Evolutionary conservation across 2,113 vertebrate species (phyloP).

Genomic region (Oceanodroma tethys): DNA sequence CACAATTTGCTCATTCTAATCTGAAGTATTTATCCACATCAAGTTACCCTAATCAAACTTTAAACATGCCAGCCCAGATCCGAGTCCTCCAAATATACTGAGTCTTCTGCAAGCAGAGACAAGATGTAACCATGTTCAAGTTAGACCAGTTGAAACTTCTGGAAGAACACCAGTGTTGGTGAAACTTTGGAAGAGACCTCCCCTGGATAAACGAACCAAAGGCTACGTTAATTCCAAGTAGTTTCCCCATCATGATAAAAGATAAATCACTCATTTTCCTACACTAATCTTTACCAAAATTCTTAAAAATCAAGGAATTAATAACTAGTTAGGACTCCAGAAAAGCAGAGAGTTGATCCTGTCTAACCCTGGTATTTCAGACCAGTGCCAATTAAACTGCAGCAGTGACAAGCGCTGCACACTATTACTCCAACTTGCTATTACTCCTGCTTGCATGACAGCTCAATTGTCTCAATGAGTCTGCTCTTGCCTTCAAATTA

Average conservation of each 20-base stretch:
- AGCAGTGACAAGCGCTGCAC: background rate
- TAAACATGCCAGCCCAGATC: background rate
- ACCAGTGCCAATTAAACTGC: background rate
- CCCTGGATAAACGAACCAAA: background rate
- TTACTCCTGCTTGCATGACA: background rate
- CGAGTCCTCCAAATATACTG: background rate
- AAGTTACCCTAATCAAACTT: background rate
- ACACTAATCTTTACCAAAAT: background rate
- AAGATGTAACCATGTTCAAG: background rate
- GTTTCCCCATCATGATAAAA: background rate
- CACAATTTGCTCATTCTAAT: background rate
- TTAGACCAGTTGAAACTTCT: background rate
- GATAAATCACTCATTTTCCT: background rate
- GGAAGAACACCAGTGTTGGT: background rate
- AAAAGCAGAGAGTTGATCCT: background rate
- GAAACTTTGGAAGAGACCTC: background rate
- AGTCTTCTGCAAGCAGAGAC: background rate
- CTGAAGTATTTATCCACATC: background rate
- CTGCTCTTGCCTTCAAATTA: background rate
- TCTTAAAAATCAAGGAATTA: background rate
- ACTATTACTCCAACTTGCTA: background rate
- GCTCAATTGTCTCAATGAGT: constrained; percentile 8
- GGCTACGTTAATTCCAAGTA: background rate
- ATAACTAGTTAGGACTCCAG: background rate
- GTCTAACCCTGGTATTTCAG: background rate